These are phyloP conservation scores for Xylota sylvarum DNA, from an alignment of 2,888 invertebrate genomes.

Conservation along the genomic window DNA sequence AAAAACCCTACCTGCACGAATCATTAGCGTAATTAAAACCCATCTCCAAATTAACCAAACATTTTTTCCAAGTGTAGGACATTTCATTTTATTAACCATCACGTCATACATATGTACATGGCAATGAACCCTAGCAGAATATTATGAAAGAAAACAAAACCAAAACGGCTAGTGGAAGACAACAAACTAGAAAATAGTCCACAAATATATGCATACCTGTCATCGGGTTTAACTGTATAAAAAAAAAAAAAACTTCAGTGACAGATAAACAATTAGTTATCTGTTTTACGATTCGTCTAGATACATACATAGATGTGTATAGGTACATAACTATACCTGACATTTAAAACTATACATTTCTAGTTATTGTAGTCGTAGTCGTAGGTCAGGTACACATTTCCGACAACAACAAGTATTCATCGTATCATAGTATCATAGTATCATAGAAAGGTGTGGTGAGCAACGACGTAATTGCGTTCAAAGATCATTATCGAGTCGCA, in stretches of 20 bases:
- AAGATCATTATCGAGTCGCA: not conserved
- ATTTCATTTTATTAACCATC: conserved; percentile 10
- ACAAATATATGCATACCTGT: not conserved
- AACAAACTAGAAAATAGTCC: conserved; percentile 10
- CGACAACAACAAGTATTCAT: not conserved
- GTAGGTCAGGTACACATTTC: conserved; percentile 9
- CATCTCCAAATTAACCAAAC: conserved; percentile 6
- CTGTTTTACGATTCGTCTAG: not conserved
- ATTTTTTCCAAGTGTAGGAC: conserved; percentile 15
- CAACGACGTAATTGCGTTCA: not conserved
- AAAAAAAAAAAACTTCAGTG: not conserved
- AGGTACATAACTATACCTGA: not conserved
- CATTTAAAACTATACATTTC: not conserved
- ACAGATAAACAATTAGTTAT: conserved; percentile 8
- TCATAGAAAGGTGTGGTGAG: not conserved
- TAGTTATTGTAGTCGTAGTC: conserved; percentile 9
- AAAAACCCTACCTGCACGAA: not conserved
- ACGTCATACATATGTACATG: conserved; percentile 20
- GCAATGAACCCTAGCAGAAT: conserved; percentile 35
- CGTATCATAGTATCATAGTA: too few relatives aligned
- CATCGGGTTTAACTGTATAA: conserved; percentile 4
- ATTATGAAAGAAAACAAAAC: conserved; percentile 22
- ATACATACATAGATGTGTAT: not conserved
- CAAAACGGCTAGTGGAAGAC: not conserved
- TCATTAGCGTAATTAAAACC: too few relatives aligned